phyloP scores from a whole-genome alignment of 37 sponge, comb jelly and placozoan genomes.

The Axinella damicornis region DNA sequence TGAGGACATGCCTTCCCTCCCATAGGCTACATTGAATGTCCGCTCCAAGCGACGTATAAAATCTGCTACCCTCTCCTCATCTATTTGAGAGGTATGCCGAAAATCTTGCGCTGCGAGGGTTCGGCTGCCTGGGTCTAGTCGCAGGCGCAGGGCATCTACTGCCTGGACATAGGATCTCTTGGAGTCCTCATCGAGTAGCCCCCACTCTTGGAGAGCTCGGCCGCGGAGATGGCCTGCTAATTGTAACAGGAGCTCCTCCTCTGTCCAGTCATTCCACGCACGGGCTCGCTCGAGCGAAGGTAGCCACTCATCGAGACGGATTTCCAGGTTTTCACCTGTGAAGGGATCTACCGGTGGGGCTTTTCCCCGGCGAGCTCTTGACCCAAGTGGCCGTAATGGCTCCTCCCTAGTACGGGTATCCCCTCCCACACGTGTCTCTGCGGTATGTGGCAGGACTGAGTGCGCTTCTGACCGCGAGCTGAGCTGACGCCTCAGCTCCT shows the following conservation, averaged over 20 bases:
- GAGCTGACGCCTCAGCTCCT: not conserved
- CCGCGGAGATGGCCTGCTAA: slow-evolving; percentile 44
- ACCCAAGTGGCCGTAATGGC: not conserved
- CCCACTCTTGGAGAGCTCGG: slow-evolving; percentile 47
- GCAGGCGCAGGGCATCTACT: not conserved
- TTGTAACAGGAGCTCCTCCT: slow-evolving; percentile 47
- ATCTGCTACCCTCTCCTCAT: slow-evolving; percentile 42
- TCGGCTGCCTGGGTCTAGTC: slow-evolving; percentile 9
- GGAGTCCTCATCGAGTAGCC: not conserved
- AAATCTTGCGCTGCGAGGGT: slow-evolving; percentile 21
- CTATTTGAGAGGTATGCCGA: slow-evolving; percentile 40
- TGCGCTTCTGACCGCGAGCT: too few relatives aligned
- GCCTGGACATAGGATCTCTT: not conserved
- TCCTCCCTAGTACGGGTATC: not conserved
- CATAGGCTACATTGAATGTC: slow-evolving; percentile 46
- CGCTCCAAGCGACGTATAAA: slow-evolving; percentile 33
- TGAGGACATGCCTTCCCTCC: slow-evolving; percentile 28
- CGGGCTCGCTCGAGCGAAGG: not conserved
- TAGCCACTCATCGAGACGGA: not conserved
- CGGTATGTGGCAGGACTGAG: not conserved
- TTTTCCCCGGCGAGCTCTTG: not conserved
- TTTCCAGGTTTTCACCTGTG: not conserved
- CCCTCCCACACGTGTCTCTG: not conserved
- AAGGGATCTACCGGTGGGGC: not conserved
- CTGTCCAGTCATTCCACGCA: slow-evolving; percentile 41